Evolutionary conservation across 2,113 vertebrate species (phyloP), one percentile per base, ranked within the genome.

Genomic region (Poeciliopsis occidentalis): DNA sequence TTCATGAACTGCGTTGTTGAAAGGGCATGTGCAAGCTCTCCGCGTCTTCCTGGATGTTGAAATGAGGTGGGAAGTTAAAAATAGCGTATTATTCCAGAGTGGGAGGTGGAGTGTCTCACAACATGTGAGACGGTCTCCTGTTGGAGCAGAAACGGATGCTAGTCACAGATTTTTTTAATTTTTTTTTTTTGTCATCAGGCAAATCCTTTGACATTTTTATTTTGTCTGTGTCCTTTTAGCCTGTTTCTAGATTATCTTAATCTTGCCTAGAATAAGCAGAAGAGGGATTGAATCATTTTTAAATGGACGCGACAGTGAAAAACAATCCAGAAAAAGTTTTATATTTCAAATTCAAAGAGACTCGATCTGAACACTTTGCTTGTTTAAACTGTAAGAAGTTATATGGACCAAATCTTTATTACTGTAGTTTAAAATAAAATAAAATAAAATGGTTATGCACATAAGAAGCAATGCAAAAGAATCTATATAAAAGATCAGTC

Each of bases 41-140:
- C 32, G 47, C 22, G 31, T 72, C 61, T 62, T n/a, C 44, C 39
- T 73, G 47, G 39, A 24, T 71, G 44, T 51, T 63, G 69, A 73
- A 78, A 62, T 15, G 27, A 67, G n/a, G 51, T 61, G 32, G 24
- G 24, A 57, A 60, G 76, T 31, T 87, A 85, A 83, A 85, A 86
- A 86, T 84, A 79, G 65, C 4, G 0, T 29, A 12, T 79, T 62
- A 66, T 73, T 61, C 17, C 64, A 27, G 68, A 73, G 83, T 77
- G 64, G 67, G 64, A 60, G 75, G 67, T 57, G 47, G 65, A 80
- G 64, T n/a, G 8, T 64, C 82, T 71, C 32, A 4, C 79, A 73
- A 29, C 15, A 54, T 47, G 60, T 1, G 54, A 73, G 61, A 69
- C 6, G 8, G 51, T 12, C 4, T 77, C 62, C 0, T 10, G 32